Evolutionary conservation across 2,888 invertebrate genomes (phyloP).

Genomic region (Heliconius sara): DNA sequence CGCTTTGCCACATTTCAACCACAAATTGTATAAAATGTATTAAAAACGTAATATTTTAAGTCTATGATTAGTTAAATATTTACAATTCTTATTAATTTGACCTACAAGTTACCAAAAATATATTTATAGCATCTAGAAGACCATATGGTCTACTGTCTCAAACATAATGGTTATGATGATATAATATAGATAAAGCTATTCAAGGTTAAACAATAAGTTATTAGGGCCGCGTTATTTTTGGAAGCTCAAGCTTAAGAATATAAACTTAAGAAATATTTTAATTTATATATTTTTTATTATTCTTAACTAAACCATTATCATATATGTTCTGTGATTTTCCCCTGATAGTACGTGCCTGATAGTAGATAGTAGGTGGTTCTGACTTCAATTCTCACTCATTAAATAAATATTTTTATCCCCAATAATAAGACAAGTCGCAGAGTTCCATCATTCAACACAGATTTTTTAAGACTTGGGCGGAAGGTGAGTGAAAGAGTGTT

Average conservation of each 20-base stretch:
- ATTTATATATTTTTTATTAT: not conserved
- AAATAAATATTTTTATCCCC: too few relatives aligned
- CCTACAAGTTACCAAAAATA: not conserved
- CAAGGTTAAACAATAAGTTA: not conserved
- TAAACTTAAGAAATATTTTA: not conserved
- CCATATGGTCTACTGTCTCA: not conserved
- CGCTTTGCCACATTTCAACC: too few relatives aligned
- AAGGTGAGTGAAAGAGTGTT: too few relatives aligned
- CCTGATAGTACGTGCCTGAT: too few relatives aligned
- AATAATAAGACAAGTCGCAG: too few relatives aligned
- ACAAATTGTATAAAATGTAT: too few relatives aligned
- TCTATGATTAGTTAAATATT: not conserved
- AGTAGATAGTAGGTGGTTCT: too few relatives aligned
- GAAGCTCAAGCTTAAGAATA: not conserved
- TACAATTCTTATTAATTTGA: slow-evolving; percentile 2
- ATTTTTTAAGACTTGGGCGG: too few relatives aligned
- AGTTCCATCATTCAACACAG: too few relatives aligned
- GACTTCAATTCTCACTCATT: not conserved
- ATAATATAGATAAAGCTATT: not conserved
- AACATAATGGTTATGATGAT: not conserved
- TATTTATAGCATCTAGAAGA: not conserved
- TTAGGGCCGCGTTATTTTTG: not conserved
- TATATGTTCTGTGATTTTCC: too few relatives aligned
- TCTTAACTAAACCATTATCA: too few relatives aligned
- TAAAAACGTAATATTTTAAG: not conserved